These are phyloP conservation scores for Caenorhabditis sp. DNA, from an alignment of 2,888 invertebrate species.

Conservation along the genomic window DNA sequence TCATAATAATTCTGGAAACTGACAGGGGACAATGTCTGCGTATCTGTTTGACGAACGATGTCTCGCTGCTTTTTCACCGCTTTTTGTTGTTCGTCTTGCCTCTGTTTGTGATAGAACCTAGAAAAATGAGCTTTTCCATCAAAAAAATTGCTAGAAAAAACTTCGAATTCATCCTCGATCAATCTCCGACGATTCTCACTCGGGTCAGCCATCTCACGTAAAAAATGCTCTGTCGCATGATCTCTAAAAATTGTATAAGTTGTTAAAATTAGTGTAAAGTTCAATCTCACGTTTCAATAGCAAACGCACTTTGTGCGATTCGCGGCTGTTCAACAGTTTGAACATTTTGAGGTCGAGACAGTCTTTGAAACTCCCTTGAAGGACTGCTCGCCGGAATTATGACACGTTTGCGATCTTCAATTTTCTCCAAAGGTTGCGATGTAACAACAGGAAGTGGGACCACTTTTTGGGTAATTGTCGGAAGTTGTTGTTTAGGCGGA, in stretches of 20 bases:
- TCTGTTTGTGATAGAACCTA: slow-evolving; percentile 36
- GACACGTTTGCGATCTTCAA: background rate
- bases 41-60: slow-evolving; percentile 29
- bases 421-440: background rate
- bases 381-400: background rate
- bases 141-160: slow-evolving; percentile 12
- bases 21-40: slow-evolving; percentile 44
- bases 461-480: background rate
- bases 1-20: slow-evolving; percentile 9
- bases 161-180: slow-evolving; percentile 38
- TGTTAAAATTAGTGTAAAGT: background rate
- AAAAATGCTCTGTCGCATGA: slow-evolving; percentile 38
- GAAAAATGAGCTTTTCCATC: slow-evolving; percentile 6
- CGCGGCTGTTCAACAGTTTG: slow-evolving; percentile 3
- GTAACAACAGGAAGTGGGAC: slow-evolving; percentile 23
- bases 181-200: slow-evolving; percentile 23
- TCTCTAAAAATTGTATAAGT: slow-evolving; percentile 17
- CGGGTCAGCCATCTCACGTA: slow-evolving; percentile 22
- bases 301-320: slow-evolving; percentile 25
- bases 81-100: slow-evolving; percentile 30
- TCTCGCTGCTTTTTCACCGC: slow-evolving; percentile 29
- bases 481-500: too few species aligned
- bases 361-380: background rate
- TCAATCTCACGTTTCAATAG: slow-evolving; percentile 32
- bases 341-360: slow-evolving; percentile 11